Conservation (phyloP, 2,797 vertebrate species). For the Myiotriccus ornatus region DNA sequence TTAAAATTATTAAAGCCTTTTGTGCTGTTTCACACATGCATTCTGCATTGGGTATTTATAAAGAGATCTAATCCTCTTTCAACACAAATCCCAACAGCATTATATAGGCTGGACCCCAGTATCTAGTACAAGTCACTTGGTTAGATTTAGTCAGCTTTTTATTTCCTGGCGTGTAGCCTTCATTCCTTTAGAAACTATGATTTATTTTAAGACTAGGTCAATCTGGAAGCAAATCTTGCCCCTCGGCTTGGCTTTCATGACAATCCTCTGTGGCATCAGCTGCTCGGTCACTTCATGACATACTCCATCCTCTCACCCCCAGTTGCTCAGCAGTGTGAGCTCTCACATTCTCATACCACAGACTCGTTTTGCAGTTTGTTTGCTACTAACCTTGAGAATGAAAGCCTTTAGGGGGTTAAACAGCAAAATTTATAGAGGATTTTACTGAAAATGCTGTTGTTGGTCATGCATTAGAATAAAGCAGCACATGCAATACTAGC, state of each 20-base stretch:
- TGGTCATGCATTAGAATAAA: background rate
- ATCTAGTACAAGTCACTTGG: background rate
- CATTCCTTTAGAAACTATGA: background rate
- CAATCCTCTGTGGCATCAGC: background rate
- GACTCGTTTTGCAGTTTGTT: fast-evolving
- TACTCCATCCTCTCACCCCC: background rate
- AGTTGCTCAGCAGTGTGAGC: fast-evolving
- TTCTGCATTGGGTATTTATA: background rate
- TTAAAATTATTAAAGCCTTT: background rate
- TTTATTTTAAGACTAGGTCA: background rate
- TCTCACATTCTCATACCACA: background rate
- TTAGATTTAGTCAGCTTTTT: background rate
- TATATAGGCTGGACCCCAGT: background rate
- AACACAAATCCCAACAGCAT: background rate
- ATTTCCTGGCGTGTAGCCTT: background rate
- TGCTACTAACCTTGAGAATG: background rate
- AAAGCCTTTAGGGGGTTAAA: background rate
- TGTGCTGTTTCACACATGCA: background rate
- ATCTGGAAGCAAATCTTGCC: background rate
- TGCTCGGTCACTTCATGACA: background rate
- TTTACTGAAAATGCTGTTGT: background rate
- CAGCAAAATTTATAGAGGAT: background rate
- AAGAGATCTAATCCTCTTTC: background rate
- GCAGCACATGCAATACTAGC: background rate
- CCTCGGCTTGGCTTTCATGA: background rate